Evolutionary conservation across 1,140 invertebrate species (phyloP).

Genomic region (Drosophila pandora): DNA sequence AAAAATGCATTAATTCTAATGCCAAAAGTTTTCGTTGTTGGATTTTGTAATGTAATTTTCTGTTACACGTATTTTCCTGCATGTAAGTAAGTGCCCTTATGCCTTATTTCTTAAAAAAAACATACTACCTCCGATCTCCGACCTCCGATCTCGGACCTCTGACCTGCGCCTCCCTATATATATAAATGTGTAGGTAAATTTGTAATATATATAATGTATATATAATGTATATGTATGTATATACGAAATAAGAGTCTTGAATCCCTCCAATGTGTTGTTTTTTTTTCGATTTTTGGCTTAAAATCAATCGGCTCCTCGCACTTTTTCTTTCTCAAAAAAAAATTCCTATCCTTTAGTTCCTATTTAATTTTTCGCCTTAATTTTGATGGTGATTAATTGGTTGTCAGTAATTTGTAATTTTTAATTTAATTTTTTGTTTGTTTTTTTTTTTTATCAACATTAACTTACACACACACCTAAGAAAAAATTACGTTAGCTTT

Average conservation of each 20-base stretch:
- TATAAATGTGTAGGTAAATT: slow-evolving; percentile 56
- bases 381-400: slow-evolving; percentile 46
- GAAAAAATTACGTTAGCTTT: slow-evolving; percentile 54
- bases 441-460: slow-evolving; percentile 28
- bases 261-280: slow-evolving; percentile 64
- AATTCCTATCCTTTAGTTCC: slow-evolving; percentile 8
- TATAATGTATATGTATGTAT: slow-evolving; percentile 55
- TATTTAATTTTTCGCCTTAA: slow-evolving; percentile 40
- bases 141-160: slow-evolving; percentile 1
- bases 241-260: slow-evolving; percentile 79
- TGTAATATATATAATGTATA: slow-evolving; percentile 54
- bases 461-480: slow-evolving; percentile 44
- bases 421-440: slow-evolving; percentile 5
- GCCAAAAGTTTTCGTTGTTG: slow-evolving; percentile 83
- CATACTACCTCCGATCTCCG: neutral
- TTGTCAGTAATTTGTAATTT: slow-evolving; percentile 6
- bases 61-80: slow-evolving; percentile 79
- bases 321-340: slow-evolving; percentile 36
- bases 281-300: slow-evolving; percentile 43
- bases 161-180: slow-evolving; percentile 19
- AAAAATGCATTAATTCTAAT: slow-evolving; percentile 80
- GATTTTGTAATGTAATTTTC: slow-evolving; percentile 77
- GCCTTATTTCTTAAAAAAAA: slow-evolving; percentile 56
- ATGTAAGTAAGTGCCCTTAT: slow-evolving; percentile 48
- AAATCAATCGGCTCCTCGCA: slow-evolving; percentile 37